Percentiles rank a stretch among this genome's conserved stretches.
These are phyloP conservation scores for Calyptommatus sinebrachiatus DNA, from an alignment of 2,113 vertebrate genomes.

Conservation along the genomic window DNA sequence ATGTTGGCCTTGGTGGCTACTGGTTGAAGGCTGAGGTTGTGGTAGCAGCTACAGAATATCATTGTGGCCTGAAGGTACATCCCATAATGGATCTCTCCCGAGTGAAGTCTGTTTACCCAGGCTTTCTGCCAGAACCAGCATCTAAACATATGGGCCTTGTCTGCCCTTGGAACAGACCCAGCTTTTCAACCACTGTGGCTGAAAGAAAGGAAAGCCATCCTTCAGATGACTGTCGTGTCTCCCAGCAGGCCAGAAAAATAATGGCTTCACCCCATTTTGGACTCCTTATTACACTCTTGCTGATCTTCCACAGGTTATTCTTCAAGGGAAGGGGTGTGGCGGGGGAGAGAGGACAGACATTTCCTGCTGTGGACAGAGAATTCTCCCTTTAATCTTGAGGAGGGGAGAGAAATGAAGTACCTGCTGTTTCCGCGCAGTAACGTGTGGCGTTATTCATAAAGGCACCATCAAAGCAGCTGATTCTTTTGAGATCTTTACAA, in stretches of 20 bases:
- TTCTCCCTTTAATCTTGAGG: not conserved
- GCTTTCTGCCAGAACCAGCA: constrained; percentile 17
- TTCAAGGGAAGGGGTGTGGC: not conserved
- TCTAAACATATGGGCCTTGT: constrained; percentile 33
- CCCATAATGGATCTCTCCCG: not conserved
- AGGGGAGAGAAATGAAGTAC: not conserved
- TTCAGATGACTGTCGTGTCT: constrained; percentile 2
- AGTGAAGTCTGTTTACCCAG: not conserved
- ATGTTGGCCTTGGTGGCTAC: not conserved
- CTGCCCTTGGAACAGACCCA: constrained; percentile 22
- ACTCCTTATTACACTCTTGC: constrained; percentile 24
- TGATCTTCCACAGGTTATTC: constrained; percentile 18
- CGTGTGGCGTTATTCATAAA: not conserved
- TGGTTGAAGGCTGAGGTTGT: constrained; percentile 13
- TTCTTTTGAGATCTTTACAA: not conserved
- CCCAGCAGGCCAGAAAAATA: constrained; percentile 19
- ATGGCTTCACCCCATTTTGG: constrained; percentile 15
- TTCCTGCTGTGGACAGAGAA: not conserved
- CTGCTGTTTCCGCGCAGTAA: not conserved
- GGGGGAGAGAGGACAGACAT: not conserved
- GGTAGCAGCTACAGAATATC: not conserved
- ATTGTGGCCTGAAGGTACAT: constrained; percentile 27
- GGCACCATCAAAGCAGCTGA: not conserved
- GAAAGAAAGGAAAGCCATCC: constrained; percentile 20
- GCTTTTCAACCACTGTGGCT: constrained; percentile 26